phyloP scores from a whole-genome alignment of 2,113 vertebrate species.

The Lophochroa leadbeateri region DNA sequence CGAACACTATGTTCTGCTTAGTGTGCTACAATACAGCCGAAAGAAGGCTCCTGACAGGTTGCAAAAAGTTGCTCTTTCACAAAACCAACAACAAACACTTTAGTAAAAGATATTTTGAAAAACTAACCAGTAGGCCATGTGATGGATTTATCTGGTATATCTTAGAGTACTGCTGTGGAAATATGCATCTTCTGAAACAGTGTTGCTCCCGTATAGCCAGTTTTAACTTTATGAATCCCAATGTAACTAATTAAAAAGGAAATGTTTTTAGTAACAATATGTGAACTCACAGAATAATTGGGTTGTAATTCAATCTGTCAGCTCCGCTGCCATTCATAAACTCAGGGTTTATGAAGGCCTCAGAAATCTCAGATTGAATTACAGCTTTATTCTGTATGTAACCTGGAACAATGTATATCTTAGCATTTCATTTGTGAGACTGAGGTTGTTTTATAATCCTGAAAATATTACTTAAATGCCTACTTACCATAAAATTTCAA shows the following conservation, averaged over 20 bases:
- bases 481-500: neutral
- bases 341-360: slow-evolving; percentile 20
- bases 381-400: slow-evolving; percentile 13
- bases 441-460: slow-evolving; percentile 8
- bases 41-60: no score
- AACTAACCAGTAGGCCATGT: neutral
- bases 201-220: neutral
- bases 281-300: slow-evolving; percentile 33
- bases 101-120: neutral
- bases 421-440: slow-evolving; percentile 18
- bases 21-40: no score
- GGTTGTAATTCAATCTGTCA: slow-evolving; percentile 29
- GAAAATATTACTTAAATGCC: slow-evolving; percentile 3
- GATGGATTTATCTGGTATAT: neutral
- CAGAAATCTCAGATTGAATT: slow-evolving; percentile 32
- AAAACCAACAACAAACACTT: neutral
- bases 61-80: no score
- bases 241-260: slow-evolving; percentile 44
- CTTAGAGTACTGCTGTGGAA: neutral
- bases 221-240: slow-evolving; percentile 29
- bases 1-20: no score
- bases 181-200: neutral
- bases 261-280: slow-evolving; percentile 12
- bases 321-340: slow-evolving; percentile 51
- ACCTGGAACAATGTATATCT: slow-evolving; percentile 1